Conservation (phyloP, 2,797 vertebrate genomes). For the Hapalemur alaotrensis region DNA sequence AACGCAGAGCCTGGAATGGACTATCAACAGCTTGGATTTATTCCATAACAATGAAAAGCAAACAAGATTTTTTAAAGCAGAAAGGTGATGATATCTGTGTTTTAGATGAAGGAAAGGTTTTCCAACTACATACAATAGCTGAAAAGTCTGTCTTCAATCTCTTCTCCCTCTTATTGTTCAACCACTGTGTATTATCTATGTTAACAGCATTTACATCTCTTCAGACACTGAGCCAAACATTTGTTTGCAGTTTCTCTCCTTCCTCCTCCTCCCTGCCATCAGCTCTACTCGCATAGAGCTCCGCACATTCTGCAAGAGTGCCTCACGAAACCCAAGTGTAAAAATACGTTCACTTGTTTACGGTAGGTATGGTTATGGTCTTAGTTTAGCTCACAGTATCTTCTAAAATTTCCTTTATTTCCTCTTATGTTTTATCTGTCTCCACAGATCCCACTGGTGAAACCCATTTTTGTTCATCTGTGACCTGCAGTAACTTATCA, state of each 20-base stretch:
- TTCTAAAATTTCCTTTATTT: conserved; percentile 3
- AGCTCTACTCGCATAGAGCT: neutral
- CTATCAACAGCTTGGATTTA: neutral
- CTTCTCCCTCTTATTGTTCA: neutral
- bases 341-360: neutral
- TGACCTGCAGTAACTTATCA: neutral
- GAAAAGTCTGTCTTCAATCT: neutral
- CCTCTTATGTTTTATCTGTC: neutral
- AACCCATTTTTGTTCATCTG: neutral
- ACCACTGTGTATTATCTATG: neutral
- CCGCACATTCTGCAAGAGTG: neutral
- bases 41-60: neutral
- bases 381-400: neutral
- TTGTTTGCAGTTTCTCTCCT: neutral
- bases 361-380: neutral
- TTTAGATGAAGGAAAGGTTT: neutral
- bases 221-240: neutral
- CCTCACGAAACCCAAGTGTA: neutral
- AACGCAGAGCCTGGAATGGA: neutral
- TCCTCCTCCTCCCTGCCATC: neutral
- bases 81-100: neutral
- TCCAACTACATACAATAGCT: neutral
- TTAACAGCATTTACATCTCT: neutral
- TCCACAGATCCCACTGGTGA: neutral
- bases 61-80: neutral